Evolutionary conservation across 2,888 invertebrate genomes (phyloP).

Genomic region (Microplitis deprimator): DNA sequence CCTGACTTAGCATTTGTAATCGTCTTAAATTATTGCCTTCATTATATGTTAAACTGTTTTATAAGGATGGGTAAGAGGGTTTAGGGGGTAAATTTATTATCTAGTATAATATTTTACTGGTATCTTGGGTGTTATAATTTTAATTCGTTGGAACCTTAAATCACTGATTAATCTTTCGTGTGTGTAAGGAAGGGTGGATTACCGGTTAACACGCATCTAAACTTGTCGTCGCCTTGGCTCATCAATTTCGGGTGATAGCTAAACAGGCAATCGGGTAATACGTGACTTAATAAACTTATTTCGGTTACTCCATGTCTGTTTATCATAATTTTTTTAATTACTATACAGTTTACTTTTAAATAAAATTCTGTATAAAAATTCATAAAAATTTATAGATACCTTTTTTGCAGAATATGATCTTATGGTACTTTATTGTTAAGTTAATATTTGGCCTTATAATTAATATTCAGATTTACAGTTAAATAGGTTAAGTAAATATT

Average conservation of each 20-base stretch:
- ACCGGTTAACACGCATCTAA: not conserved
- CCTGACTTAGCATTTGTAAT: not conserved
- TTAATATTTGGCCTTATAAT: not conserved
- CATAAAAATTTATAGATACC: no score
- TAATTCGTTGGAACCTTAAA: not conserved
- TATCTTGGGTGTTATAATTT: not conserved
- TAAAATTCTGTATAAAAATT: no score
- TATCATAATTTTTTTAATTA: no score
- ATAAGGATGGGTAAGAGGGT: no score
- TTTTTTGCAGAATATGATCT: no score
- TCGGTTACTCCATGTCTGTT: no score
- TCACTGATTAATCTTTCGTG: not conserved
- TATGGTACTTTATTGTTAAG: no score
- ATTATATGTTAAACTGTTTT: not conserved
- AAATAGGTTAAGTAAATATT: not conserved
- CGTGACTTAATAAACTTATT: not conserved
- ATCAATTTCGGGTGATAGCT: not conserved
- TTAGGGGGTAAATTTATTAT: not conserved
- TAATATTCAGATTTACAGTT: not conserved
- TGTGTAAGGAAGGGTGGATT: not conserved
- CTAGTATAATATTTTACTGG: not conserved
- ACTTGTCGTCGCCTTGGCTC: not conserved
- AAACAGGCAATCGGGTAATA: not conserved
- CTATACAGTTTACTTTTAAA: no score
- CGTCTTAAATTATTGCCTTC: conserved; percentile 4